Percentiles rank a stretch among this genome's conserved stretches.
phyloP scores from a whole-genome alignment of 2,113 vertebrate species.

The Lamprologus ornatipinnis region DNA sequence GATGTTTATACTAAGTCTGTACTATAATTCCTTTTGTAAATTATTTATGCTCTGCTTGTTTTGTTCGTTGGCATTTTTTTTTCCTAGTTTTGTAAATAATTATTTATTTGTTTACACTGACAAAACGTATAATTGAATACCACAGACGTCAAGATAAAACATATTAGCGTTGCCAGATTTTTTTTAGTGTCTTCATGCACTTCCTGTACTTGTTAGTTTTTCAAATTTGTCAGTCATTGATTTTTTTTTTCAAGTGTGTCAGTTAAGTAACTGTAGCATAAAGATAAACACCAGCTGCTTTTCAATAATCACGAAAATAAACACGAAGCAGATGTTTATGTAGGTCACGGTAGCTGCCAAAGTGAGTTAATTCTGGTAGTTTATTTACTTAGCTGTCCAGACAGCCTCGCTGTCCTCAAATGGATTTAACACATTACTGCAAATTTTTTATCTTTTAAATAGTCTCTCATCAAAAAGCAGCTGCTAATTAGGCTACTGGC shows the following conservation, averaged over 20 bases:
- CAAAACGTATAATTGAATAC: constrained; percentile 73
- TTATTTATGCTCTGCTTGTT: constrained; percentile 84
- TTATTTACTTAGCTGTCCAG: constrained; percentile 1
- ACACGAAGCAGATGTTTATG: not conserved
- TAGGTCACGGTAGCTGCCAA: not conserved
- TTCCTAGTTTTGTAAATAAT: constrained; percentile 89
- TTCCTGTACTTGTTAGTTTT: constrained; percentile 35
- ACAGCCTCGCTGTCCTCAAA: constrained; percentile 1
- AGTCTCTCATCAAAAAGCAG: not conserved
- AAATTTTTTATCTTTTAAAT: not conserved
- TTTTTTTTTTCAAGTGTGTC: not conserved
- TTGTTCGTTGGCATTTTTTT: constrained; percentile 57
- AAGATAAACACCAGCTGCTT: constrained; percentile 4
- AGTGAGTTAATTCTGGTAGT: constrained; percentile 1
- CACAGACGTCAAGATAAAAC: constrained; percentile 74
- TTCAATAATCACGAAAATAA: not conserved
- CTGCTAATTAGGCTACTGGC: not conserved
- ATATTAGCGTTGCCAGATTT: constrained; percentile 59
- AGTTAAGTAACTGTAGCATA: not conserved
- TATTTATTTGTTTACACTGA: constrained; percentile 97
- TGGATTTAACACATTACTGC: not conserved
- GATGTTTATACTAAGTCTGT: constrained; percentile 96
- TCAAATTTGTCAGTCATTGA: not conserved
- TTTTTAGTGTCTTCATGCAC: constrained; percentile 19
- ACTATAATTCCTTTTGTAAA: constrained; percentile 91